Evolutionary conservation across 1,140 invertebrate genomes (phyloP).

Genomic region (Carposina sasakii): DNA sequence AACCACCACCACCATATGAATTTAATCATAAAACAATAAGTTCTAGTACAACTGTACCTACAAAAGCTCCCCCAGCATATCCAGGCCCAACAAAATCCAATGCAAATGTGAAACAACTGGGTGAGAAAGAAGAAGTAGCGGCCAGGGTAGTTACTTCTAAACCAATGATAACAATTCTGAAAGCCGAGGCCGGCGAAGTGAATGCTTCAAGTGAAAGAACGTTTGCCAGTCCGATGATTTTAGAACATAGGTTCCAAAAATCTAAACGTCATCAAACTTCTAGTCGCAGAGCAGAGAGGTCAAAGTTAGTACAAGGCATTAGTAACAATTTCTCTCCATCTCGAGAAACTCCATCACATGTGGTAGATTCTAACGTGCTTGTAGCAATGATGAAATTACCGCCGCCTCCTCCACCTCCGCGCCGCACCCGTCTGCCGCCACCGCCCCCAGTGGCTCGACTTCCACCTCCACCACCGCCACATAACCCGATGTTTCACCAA

Average conservation of each 20-base stretch:
- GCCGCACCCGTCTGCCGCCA: constrained; percentile 69
- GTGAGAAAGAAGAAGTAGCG: constrained; percentile 75
- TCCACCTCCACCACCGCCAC: constrained; percentile 76
- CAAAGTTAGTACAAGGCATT: constrained; percentile 57
- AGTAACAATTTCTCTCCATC: constrained; percentile 50
- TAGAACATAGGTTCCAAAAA: constrained; percentile 65
- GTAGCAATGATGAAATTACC: constrained; percentile 75
- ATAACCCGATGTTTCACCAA: constrained; percentile 87
- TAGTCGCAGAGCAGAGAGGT: constrained; percentile 56
- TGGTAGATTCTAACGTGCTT: constrained; percentile 71
- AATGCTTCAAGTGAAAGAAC: constrained; percentile 56
- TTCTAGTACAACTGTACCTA: constrained; percentile 21
- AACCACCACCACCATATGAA: constrained; percentile 64
- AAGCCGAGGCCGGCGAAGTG: constrained; percentile 76
- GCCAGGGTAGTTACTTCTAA: constrained; percentile 79
- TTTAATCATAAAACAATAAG: constrained; percentile 60
- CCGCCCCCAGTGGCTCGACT: constrained; percentile 74
- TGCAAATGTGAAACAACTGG: constrained; percentile 31
- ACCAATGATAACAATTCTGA: constrained; percentile 79
- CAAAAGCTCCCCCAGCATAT: constrained; percentile 55
- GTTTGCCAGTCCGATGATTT: constrained; percentile 63
- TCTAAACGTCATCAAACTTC: constrained; percentile 63
- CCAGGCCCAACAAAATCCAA: constrained; percentile 30
- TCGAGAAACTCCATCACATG: constrained; percentile 40
- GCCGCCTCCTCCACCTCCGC: constrained; percentile 71